Evolutionary conservation across 2,797 vertebrate species (phyloP).

Genomic region (Leuciscus waleckii): DNA sequence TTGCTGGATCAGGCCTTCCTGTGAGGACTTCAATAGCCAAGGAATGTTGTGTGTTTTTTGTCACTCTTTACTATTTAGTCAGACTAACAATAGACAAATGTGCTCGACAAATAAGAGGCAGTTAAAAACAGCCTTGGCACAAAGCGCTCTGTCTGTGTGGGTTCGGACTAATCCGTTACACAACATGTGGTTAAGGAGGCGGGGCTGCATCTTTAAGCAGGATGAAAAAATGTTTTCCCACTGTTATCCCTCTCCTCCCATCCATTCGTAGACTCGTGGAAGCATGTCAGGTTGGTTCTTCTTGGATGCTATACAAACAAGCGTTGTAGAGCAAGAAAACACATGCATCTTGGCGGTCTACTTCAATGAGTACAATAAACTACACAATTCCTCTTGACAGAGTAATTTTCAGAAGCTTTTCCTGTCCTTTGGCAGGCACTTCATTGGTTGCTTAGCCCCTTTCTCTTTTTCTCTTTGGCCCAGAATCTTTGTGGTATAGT

Average conservation of each 20-base stretch:
- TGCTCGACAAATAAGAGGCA: slow-evolving; percentile 68
- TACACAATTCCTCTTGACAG: slow-evolving; percentile 73
- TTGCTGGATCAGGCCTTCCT: slow-evolving; percentile 39
- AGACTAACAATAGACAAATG: slow-evolving; percentile 76
- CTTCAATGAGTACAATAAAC: slow-evolving; percentile 69
- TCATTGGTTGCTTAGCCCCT: slow-evolving; percentile 68
- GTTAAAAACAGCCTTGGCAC: slow-evolving; percentile 67
- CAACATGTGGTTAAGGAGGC: slow-evolving; percentile 47
- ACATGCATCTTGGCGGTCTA: slow-evolving; percentile 56
- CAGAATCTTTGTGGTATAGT: slow-evolving; percentile 53
- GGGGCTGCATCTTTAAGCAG: slow-evolving; percentile 48
- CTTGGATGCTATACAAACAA: slow-evolving; percentile 61
- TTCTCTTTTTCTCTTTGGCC: slow-evolving; percentile 65
- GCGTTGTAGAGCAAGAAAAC: slow-evolving; percentile 60
- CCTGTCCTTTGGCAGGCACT: slow-evolving; percentile 74
- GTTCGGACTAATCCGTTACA: slow-evolving; percentile 51
- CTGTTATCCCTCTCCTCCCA: slow-evolving; percentile 14
- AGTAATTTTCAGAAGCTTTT: slow-evolving; percentile 76
- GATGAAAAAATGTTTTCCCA: slow-evolving; percentile 13
- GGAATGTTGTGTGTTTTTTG: slow-evolving; percentile 76
- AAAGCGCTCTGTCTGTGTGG: slow-evolving; percentile 18
- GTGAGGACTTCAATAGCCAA: slow-evolving; percentile 66
- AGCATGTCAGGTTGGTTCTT: slow-evolving; percentile 60
- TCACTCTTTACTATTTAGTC: slow-evolving; percentile 71
- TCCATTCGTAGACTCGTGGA: slow-evolving; percentile 45